These are phyloP conservation scores for Synanthedon vespiformis DNA, from an alignment of 2,888 invertebrate genomes.

Conservation along the genomic window DNA sequence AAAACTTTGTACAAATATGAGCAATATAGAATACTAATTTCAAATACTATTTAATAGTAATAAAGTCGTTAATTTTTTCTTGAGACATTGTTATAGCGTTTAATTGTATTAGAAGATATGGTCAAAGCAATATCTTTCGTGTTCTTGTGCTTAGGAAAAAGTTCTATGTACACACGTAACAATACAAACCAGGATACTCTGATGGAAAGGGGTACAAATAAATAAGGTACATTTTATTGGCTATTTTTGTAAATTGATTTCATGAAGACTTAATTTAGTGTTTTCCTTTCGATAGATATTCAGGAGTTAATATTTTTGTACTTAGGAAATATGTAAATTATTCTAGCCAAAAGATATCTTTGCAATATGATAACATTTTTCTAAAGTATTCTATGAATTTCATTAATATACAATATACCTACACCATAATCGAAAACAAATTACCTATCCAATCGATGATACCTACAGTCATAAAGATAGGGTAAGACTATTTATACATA, in stretches of 20 bases:
- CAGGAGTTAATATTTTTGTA: slow-evolving; percentile 66
- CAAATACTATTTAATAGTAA: slow-evolving; percentile 27
- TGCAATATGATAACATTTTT: slow-evolving; percentile 24
- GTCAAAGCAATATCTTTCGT: slow-evolving; percentile 5
- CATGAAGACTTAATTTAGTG: slow-evolving; percentile 19
- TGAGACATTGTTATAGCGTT: slow-evolving; percentile 53
- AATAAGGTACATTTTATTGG: slow-evolving; percentile 44
- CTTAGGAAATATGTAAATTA: slow-evolving; percentile 48
- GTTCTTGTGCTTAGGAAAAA: slow-evolving; percentile 9
- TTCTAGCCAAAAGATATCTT: slow-evolving; percentile 27
- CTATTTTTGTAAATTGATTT: slow-evolving; percentile 45
- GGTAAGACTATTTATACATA: slow-evolving; percentile 65
- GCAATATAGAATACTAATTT: slow-evolving; percentile 65
- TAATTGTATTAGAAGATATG: slow-evolving; percentile 36
- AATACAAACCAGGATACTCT: slow-evolving; percentile 54
- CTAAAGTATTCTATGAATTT: not conserved
- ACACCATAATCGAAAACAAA: slow-evolving; percentile 35
- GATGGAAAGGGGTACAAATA: slow-evolving; percentile 62
- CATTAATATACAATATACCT: not conserved
- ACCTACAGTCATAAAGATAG: slow-evolving; percentile 56
- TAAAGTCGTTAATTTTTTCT: slow-evolving; percentile 53
- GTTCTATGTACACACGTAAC: slow-evolving; percentile 7
- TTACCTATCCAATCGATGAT: slow-evolving; percentile 46
- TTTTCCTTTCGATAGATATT: slow-evolving; percentile 43
- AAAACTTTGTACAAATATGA: slow-evolving; percentile 69